These are phyloP conservation scores for Corapipo altera DNA, from an alignment of 2,113 vertebrate genomes.

Conservation along the genomic window DNA sequence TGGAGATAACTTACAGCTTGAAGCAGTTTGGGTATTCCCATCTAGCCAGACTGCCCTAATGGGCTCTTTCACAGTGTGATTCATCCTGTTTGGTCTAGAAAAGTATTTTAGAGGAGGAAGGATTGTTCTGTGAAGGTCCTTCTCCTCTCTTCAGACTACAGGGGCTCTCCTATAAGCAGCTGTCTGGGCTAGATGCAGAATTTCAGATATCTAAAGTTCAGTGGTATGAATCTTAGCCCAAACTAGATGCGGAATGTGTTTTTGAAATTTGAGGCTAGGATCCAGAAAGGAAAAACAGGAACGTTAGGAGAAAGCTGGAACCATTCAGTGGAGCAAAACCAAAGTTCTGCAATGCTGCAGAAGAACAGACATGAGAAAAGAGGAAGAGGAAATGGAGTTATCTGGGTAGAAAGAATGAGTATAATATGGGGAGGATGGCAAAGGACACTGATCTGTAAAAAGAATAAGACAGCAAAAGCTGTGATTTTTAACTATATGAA, in stretches of 20 bases:
- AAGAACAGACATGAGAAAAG: neutral
- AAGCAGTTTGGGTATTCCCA: neutral
- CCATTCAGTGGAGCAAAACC: neutral
- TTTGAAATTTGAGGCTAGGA: neutral
- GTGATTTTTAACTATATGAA: neutral
- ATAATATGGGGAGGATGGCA: neutral
- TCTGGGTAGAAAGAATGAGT: neutral
- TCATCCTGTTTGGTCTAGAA: neutral
- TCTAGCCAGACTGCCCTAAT: neutral
- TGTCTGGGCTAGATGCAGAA: neutral
- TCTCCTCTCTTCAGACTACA: neutral
- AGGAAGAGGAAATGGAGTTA: neutral
- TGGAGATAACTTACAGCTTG: neutral
- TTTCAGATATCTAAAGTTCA: neutral
- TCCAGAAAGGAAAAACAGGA: neutral
- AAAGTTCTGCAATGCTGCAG: neutral
- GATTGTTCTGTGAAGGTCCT: neutral
- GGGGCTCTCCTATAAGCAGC: neutral
- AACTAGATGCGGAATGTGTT: neutral
- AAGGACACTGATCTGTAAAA: neutral
- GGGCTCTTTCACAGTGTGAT: neutral
- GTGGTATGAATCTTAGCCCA: neutral
- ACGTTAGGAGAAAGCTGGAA: neutral
- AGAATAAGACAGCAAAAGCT: neutral
- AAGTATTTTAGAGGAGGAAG: neutral